Conservation (phyloP, 2,888 invertebrate genomes). For the Diarsia dahlii region DNA sequence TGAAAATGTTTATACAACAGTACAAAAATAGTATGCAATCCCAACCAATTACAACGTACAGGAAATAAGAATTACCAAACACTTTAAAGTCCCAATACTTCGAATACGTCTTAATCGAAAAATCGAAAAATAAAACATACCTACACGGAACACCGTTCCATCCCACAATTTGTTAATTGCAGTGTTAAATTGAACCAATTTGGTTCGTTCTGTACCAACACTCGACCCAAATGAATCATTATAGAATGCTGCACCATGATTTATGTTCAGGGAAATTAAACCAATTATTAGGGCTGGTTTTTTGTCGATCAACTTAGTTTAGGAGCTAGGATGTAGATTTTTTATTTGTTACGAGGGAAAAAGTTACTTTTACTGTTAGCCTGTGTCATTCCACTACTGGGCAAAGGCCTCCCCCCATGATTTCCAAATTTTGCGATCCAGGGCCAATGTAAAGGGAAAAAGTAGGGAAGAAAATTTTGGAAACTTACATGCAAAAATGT, state of each 20-base stretch:
- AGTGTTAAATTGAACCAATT: constrained; percentile 66
- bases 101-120: constrained; percentile 38
- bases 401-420: no score
- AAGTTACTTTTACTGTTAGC: not conserved
- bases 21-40: constrained; percentile 2
- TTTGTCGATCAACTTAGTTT: constrained; percentile 59
- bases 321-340: constrained; percentile 43
- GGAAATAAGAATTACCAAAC: constrained; percentile 1
- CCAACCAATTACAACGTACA: not conserved
- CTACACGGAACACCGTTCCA: constrained; percentile 19
- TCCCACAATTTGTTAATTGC: constrained; percentile 61
- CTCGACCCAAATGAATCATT: constrained; percentile 66
- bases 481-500: not conserved
- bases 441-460: no score
- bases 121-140: not conserved
- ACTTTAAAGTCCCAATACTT: not conserved
- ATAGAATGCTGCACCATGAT: constrained; percentile 65
- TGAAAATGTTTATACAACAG: not conserved
- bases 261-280: constrained; percentile 67
- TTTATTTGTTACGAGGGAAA: not conserved
- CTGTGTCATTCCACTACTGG: no score
- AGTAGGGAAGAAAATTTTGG: not conserved
- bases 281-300: constrained; percentile 64
- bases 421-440: no score
- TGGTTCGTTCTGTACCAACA: constrained; percentile 61